These are phyloP conservation scores for Drosophila anomalata DNA, from an alignment of 2,888 invertebrate species.

Conservation along the genomic window DNA sequence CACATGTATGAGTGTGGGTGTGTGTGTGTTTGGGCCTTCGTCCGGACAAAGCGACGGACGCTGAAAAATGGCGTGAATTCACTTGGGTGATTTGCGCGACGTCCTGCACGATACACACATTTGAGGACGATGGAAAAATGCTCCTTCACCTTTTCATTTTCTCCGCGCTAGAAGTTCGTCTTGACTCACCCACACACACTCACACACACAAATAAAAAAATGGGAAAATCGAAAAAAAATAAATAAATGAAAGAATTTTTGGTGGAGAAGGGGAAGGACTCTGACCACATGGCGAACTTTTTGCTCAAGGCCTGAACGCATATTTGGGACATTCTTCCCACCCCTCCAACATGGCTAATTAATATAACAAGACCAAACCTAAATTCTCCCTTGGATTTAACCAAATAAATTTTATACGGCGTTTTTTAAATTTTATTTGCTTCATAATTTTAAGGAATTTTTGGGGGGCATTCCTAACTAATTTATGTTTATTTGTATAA, in stretches of 20 bases:
- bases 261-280: not conserved
- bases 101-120: conserved; percentile 59
- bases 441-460: not conserved
- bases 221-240: conserved; percentile 1
- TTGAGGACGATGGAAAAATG: conserved; percentile 47
- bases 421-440: not conserved
- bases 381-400: not conserved
- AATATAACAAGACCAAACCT: not conserved
- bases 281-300: conserved; percentile 28
- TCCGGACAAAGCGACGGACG: conserved; percentile 73
- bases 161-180: conserved; percentile 34
- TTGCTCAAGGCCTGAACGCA: not conserved
- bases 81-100: conserved; percentile 76
- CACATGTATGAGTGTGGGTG: conserved; percentile 15
- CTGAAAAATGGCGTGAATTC: conserved; percentile 78
- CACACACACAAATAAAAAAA: conserved; percentile 2
- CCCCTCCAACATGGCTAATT: conserved; percentile 1
- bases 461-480: not conserved
- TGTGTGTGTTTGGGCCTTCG: conserved; percentile 46
- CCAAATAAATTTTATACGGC: not conserved
- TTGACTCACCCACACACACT: conserved; percentile 10
- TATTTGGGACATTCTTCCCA: not conserved
- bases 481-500: not conserved
- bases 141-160: conserved; percentile 42
- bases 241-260: conserved; percentile 5